phyloP scores from a whole-genome alignment of 2,113 vertebrate species.

The Nannospalax galili region DNA sequence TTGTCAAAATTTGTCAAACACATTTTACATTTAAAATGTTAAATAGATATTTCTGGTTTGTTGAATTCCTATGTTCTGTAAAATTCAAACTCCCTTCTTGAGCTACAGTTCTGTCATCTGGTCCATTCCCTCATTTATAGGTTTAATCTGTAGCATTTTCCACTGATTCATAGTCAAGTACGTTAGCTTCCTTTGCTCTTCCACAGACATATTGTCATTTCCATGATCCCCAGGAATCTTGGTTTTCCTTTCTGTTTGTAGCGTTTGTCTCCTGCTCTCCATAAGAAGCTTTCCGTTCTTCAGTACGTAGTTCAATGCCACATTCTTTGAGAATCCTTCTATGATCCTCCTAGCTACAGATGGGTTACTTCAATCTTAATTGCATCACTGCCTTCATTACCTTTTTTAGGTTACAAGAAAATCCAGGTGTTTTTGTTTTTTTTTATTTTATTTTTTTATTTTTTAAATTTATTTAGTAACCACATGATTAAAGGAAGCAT shows the following conservation, averaged over 20 bases:
- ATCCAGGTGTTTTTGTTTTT: too few relatives aligned
- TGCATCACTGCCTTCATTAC: neutral
- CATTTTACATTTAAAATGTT: conserved; percentile 9
- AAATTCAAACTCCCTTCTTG: neutral
- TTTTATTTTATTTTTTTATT: too few relatives aligned
- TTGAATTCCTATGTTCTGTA: neutral
- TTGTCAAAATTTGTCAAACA: neutral
- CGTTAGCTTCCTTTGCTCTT: neutral
- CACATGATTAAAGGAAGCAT: too few relatives aligned
- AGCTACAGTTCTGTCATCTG: neutral
- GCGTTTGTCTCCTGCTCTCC: neutral
- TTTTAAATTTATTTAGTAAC: too few relatives aligned
- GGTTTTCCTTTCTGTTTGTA: neutral
- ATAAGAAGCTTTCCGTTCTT: neutral
- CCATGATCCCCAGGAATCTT: neutral
- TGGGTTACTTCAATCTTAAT: neutral
- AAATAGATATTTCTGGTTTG: neutral
- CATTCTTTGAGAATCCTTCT: neutral
- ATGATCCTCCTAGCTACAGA: neutral
- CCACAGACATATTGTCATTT: neutral
- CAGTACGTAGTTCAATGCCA: neutral
- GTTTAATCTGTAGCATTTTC: neutral
- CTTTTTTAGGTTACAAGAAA: neutral
- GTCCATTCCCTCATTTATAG: neutral
- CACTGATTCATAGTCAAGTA: neutral